Conservation (phyloP, 2,888 invertebrate genomes). For the Cosmopolites sordidus region DNA sequence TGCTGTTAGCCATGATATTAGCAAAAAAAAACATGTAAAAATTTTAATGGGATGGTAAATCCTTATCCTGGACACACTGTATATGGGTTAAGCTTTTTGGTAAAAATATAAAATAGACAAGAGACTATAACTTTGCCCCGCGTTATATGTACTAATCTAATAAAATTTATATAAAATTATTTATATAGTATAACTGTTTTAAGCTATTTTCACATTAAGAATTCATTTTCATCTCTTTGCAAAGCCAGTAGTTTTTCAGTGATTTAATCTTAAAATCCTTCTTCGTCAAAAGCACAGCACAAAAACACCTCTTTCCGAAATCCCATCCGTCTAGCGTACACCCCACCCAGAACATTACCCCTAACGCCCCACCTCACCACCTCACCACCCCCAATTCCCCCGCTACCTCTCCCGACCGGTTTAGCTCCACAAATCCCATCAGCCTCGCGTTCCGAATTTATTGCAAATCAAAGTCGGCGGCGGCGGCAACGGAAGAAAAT, state of each 20-base stretch:
- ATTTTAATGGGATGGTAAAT: too few species aligned
- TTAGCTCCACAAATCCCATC: slow-evolving; percentile 26
- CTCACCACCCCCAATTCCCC: not conserved
- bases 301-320: slow-evolving; percentile 3
- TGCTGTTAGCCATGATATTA: too few species aligned
- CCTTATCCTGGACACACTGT: too few species aligned
- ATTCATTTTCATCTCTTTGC: too few species aligned
- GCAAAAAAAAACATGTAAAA: too few species aligned
- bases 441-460: slow-evolving; percentile 24
- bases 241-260: not conserved
- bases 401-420: slow-evolving; percentile 1
- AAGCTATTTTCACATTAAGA: not conserved
- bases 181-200: too few species aligned
- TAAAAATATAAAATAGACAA: too few species aligned
- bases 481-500: slow-evolving; percentile 25
- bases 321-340: slow-evolving; percentile 6
- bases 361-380: not conserved
- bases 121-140: too few species aligned
- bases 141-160: too few species aligned
- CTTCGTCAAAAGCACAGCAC: not conserved
- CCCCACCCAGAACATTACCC: slow-evolving; percentile 2
- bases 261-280: not conserved
- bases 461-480: slow-evolving; percentile 27
- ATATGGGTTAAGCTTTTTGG: too few species aligned
- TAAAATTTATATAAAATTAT: too few species aligned